Percentiles rank a stretch among this genome's conserved stretches.
Conservation (phyloP, 2,113 vertebrate genomes). For the Hydrochoerus hydrochaeris region DNA sequence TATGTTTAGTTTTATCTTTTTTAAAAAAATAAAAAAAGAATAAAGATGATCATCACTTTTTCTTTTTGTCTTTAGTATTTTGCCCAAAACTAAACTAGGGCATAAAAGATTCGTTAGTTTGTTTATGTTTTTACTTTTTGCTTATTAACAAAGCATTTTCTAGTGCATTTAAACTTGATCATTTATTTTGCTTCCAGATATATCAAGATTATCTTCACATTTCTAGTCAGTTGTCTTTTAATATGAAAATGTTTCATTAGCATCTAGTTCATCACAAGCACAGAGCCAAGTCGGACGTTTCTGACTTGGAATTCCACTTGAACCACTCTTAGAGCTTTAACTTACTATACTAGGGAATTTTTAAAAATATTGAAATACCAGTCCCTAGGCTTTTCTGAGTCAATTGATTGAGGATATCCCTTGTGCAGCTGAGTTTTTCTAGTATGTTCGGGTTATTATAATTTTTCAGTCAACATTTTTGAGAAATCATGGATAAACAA, state of each 20-base stretch:
- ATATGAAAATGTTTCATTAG: not conserved
- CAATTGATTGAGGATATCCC: not conserved
- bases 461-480: not conserved
- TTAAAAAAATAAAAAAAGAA: no score
- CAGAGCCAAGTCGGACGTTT: not conserved
- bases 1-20: no score
- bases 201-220: not conserved
- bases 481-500: not conserved
- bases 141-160: not conserved
- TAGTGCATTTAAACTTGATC: not conserved
- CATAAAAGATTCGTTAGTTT: not conserved
- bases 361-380: not conserved
- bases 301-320: not conserved
- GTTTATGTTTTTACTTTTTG: no score
- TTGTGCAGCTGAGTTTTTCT: not conserved
- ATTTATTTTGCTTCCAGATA: conserved; percentile 1
- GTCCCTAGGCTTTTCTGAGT: not conserved
- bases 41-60: not conserved
- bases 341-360: not conserved
- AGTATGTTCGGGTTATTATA: not conserved
- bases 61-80: not conserved
- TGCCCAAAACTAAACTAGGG: not conserved
- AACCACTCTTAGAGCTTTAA: not conserved
- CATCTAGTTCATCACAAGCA: not conserved
- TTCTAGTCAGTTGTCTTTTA: not conserved